phyloP scores from a whole-genome alignment of 2,888 invertebrate species.

The Trichogramma dendrolimi region DNA sequence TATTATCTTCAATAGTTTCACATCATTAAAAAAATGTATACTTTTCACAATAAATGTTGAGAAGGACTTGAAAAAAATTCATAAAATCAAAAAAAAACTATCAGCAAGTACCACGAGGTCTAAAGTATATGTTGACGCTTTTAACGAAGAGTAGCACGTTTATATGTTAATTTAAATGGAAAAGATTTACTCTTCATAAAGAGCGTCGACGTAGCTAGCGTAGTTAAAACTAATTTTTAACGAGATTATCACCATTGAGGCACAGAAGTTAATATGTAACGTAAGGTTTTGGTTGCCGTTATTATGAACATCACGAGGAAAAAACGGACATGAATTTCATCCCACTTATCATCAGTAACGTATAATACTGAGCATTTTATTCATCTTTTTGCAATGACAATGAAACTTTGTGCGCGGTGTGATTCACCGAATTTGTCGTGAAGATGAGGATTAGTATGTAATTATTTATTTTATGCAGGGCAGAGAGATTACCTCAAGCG shows the following conservation, averaged over 20 bases:
- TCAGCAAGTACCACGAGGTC: too few species aligned
- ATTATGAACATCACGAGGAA: slow-evolving; percentile 12
- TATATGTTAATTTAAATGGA: too few species aligned
- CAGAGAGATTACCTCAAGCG: slow-evolving; percentile 22
- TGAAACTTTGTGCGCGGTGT: slow-evolving; percentile 25
- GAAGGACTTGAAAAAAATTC: too few species aligned
- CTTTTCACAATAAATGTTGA: too few species aligned
- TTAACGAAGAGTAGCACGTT: too few species aligned
- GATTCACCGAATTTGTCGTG: slow-evolving; percentile 23
- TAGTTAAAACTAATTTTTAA: too few species aligned
- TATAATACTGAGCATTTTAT: slow-evolving; percentile 26
- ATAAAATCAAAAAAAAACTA: too few species aligned
- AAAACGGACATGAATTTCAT: slow-evolving; percentile 22
- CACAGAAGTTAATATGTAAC: slow-evolving; percentile 23
- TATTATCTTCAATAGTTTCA: too few species aligned
- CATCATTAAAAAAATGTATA: too few species aligned
- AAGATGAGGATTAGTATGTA: slow-evolving; percentile 7
- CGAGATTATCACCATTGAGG: slow-evolving; percentile 8
- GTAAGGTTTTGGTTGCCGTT: slow-evolving; percentile 14
- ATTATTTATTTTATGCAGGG: slow-evolving; percentile 21
- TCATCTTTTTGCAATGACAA: background rate
- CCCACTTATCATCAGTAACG: slow-evolving; percentile 24
- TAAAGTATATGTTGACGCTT: too few species aligned
- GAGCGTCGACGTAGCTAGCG: too few species aligned
- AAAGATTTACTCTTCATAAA: too few species aligned